phyloP scores from a whole-genome alignment of 2,797 vertebrate genomes.

The Podargus strigoides region DNA sequence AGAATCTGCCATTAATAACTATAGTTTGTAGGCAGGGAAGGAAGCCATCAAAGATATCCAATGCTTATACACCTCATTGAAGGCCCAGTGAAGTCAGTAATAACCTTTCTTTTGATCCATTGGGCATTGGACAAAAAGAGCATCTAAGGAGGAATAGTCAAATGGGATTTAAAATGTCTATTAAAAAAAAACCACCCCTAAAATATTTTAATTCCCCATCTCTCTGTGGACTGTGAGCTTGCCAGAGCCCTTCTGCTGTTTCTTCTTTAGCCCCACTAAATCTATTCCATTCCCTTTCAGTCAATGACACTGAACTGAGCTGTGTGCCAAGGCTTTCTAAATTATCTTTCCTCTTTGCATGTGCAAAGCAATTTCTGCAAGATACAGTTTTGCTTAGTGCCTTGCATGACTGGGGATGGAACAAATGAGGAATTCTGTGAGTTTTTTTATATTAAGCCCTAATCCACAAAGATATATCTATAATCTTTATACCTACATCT shows the following conservation, averaged over 20 bases:
- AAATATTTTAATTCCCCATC: not conserved
- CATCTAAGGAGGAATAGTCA: not conserved
- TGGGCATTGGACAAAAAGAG: not conserved
- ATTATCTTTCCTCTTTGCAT: not conserved
- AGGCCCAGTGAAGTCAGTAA: not conserved
- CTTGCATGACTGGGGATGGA: not conserved
- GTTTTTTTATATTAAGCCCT: not conserved
- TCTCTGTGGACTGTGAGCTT: not conserved
- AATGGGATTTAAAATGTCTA: not conserved
- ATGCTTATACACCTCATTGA: not conserved
- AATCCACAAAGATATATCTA: not conserved
- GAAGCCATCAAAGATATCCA: not conserved
- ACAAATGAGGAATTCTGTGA: not conserved
- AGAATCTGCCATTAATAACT: not conserved
- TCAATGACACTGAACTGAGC: not conserved
- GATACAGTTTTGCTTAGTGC: not conserved
- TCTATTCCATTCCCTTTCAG: not conserved
- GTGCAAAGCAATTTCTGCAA: not conserved
- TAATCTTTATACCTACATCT: conserved; percentile 28
- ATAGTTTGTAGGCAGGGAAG: not conserved
- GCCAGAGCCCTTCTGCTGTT: not conserved
- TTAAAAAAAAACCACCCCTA: not conserved
- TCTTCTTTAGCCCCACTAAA: not conserved
- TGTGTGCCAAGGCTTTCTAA: not conserved
- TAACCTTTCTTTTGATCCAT: not conserved